Evolutionary conservation across 2,888 invertebrate genomes (phyloP), one percentile per base, ranked within the genome.

Genomic region (Ctena decussata): DNA sequence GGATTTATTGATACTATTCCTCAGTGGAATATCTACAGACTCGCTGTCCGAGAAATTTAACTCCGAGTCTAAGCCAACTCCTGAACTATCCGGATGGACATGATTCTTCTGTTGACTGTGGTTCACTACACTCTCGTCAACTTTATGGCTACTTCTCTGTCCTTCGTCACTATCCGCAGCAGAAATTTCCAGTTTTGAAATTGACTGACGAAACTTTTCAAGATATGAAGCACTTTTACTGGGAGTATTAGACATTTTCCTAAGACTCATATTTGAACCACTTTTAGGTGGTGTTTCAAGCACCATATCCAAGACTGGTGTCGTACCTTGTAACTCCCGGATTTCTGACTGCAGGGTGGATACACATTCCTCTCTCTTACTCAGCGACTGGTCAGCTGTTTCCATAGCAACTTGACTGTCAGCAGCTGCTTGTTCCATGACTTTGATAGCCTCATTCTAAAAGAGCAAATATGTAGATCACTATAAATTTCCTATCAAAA

Each of bases 401-500:
- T 92, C 91, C 82, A 95, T 91, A 60, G 93, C 92, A 57, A 87
- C 86, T 44, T 88, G 91, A 74, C 93, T 91, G 79, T 94, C 94
- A 24, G 91, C 87, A 30, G 94, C 85, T 11, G 93, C 88, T 24
- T 89, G 79, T 44, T 96, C 96, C 96, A 98, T 98, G 0, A 92
- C 92, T 24, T 84, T 77, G 39, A 94, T 85, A 5, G 92, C 86
- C 24, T 92, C 91, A 37, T 88, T 81, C 94, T 94, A 85, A 35
- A 87, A 82, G 74, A 32, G 87, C n/a, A n/a, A n/a, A n/a, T n/a
- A n/a, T n/a, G n/a, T n/a, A n/a, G n/a, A n/a, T n/a, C n/a, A n/a
- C n/a, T n/a, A n/a, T n/a, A n/a, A n/a, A n/a, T n/a, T n/a, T n/a
- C n/a, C n/a, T n/a, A n/a, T n/a, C n/a, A n/a, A n/a, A n/a, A n/a